Percentiles rank a stretch among this genome's conserved stretches.
Evolutionary conservation across 1,140 invertebrate species (phyloP).

Genomic region (Vanessa tameamea): DNA sequence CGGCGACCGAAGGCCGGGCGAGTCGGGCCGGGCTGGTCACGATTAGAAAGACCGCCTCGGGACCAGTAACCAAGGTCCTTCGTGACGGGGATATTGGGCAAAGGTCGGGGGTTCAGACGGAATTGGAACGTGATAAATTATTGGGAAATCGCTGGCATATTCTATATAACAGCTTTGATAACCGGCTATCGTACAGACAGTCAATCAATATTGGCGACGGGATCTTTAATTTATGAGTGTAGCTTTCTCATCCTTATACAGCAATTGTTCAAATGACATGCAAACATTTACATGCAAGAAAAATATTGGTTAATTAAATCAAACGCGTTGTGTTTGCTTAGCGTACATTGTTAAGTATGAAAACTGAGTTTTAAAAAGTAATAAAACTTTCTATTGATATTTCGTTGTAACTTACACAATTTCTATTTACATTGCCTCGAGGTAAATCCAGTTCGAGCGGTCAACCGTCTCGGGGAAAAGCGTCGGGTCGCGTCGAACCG

Average conservation of each 20-base stretch:
- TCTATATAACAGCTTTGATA: not conserved
- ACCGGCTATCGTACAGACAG: not conserved
- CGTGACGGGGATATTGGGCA: slow-evolving; percentile 54
- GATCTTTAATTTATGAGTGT: not conserved
- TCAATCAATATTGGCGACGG: slow-evolving; percentile 11
- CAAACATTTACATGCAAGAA: too few species aligned
- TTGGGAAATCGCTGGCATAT: slow-evolving; percentile 10
- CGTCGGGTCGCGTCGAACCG: slow-evolving; percentile 43
- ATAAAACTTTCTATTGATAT: slow-evolving; percentile 33
- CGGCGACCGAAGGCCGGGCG: slow-evolving; percentile 53
- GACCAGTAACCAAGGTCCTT: slow-evolving; percentile 56
- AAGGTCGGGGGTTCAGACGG: slow-evolving; percentile 57
- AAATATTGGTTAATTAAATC: not conserved
- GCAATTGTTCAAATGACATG: not conserved
- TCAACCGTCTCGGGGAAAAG: slow-evolving; percentile 44
- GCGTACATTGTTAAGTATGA: slow-evolving; percentile 3
- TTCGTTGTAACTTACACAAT: slow-evolving; percentile 35
- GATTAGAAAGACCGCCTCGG: slow-evolving; percentile 48
- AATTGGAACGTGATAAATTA: slow-evolving; percentile 45
- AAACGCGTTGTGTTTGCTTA: not conserved
- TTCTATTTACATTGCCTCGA: slow-evolving; percentile 39
- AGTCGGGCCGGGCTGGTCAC: slow-evolving; percentile 39
- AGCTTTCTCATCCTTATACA: not conserved
- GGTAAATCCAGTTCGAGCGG: slow-evolving; percentile 35
- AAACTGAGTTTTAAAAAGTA: slow-evolving; percentile 8